Conservation (phyloP, 2,888 invertebrate genomes). For the Cerceris ruficornis region DNA sequence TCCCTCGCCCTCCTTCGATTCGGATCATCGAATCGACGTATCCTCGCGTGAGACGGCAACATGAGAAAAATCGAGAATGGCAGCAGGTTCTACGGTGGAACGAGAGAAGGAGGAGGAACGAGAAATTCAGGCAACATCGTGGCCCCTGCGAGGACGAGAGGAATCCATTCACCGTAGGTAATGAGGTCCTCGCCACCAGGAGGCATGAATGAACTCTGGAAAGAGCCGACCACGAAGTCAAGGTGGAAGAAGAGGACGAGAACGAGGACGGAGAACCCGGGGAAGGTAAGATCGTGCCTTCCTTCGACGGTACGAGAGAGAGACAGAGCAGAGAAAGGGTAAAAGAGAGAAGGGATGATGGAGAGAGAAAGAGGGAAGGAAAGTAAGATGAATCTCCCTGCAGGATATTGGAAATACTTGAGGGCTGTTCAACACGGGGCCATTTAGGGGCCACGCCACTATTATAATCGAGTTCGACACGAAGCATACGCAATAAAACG, state of each 20-base stretch:
- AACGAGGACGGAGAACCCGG: slow-evolving; percentile 8
- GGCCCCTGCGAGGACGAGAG: slow-evolving; percentile 36
- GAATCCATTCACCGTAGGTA: slow-evolving; percentile 78
- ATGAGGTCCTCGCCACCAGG: slow-evolving; percentile 80
- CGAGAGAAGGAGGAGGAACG: slow-evolving; percentile 25
- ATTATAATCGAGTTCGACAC: slow-evolving; percentile 78
- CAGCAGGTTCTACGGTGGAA: slow-evolving; percentile 3
- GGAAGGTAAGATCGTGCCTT: slow-evolving; percentile 32
- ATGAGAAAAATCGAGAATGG: slow-evolving; percentile 1
- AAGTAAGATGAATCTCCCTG: slow-evolving; percentile 75
- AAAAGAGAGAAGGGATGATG: slow-evolving; percentile 43
- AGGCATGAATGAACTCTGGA: slow-evolving; percentile 77
- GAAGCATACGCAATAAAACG: slow-evolving; percentile 68
- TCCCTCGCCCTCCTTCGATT: background rate
- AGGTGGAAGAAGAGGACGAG: slow-evolving; percentile 20
- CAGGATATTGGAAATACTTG: slow-evolving; percentile 82
- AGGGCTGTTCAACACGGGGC: slow-evolving; percentile 78
- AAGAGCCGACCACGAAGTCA: slow-evolving; percentile 54
- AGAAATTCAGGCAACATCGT: slow-evolving; percentile 41
- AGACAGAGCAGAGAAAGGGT: slow-evolving; percentile 18
- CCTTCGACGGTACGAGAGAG: slow-evolving; percentile 25
- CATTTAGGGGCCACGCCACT: slow-evolving; percentile 74
- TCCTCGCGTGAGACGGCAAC: slow-evolving; percentile 2
- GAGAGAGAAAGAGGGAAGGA: slow-evolving; percentile 42
- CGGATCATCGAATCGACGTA: background rate